Base-by-base conservation (phyloP, 2,797 vertebrate genomes). In the Vultur gryphus region DNA sequence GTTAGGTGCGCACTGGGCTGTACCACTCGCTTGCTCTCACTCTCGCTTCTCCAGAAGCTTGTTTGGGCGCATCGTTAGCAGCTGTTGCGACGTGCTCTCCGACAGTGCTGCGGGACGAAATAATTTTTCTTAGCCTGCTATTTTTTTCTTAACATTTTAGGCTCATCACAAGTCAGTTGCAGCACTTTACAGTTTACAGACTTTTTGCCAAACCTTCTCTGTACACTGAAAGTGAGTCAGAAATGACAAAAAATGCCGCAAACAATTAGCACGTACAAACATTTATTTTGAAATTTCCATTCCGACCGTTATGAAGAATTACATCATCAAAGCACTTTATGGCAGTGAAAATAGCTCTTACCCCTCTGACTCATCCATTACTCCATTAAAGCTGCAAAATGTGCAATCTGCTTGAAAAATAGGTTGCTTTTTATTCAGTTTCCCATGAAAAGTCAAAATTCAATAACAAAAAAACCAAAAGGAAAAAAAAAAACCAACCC, bases 321-420 rank as follows among this genome's bases (percentile, higher is more conserved):
- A 98, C 98, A 98, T 98, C 98, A 98, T 98, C 97, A 98, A 98
- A 98, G 98, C 98, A 98, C 98, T 98, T 98, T 93, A 97, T 97
- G 98, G 98, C 98, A 98, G 98, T 98, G 98, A 98, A 98, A 98
- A 98, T 98, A 98, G 97, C 98, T 98, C 97, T 98, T 97, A 96
- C 95, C 96, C 98, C 94, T 98, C 98, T 98, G 97, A 97, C 97
- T 98, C 97, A 97, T 98, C 97, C 97, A 95, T 96, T 98, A 98
- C 96, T 98, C 97, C 98, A 98, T 98, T 98, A 98, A 98, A 98
- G 98, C 98, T 98, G 98, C 98, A 98, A 98, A 98, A 98, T 98
- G 98, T 98, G 98, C 97, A 98, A 98, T 98, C 97, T 97, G 97
- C 97, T 98, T 98, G 98, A 98, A 98, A 98, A 98, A 98, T 98